phyloP scores from a whole-genome alignment of 2,888 invertebrate species.

The Cerceris rybyensis region DNA sequence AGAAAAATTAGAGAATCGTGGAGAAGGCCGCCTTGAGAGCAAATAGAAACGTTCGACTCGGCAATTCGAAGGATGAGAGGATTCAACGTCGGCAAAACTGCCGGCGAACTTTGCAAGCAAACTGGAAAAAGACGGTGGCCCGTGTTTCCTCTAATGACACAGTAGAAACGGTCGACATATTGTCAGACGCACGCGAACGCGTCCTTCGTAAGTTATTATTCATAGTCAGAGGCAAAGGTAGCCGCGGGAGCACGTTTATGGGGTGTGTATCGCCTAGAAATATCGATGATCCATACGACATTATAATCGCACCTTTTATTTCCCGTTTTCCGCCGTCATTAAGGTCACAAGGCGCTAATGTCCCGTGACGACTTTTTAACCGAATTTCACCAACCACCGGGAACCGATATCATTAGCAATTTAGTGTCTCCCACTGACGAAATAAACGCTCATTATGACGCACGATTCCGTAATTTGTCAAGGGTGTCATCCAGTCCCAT shows the following conservation, averaged over 20 bases:
- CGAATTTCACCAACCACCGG: not conserved
- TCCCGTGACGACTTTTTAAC: not conserved
- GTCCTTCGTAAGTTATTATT: constrained; percentile 31
- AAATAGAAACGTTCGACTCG: too few relatives aligned
- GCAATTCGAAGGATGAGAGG: too few relatives aligned
- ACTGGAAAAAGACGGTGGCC: constrained; percentile 14
- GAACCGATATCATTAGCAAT: too few relatives aligned
- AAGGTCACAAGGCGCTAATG: constrained; percentile 24
- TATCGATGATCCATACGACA: constrained; percentile 17
- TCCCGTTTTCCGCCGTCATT: constrained; percentile 40
- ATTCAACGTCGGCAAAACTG: not conserved
- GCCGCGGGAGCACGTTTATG: not conserved
- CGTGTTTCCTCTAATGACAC: constrained; percentile 15
- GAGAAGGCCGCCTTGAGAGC: too few relatives aligned
- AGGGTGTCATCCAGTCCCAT: not conserved
- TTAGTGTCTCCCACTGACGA: not conserved
- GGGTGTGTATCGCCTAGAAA: not conserved
- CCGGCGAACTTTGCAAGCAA: constrained; percentile 7
- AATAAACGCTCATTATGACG: constrained; percentile 29
- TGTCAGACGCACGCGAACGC: constrained; percentile 49
- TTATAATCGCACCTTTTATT: constrained; percentile 22
- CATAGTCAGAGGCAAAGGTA: constrained; percentile 7
- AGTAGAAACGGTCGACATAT: constrained; percentile 45
- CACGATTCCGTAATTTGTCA: not conserved
- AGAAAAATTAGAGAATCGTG: too few relatives aligned